phyloP scores from a whole-genome alignment of 2,888 invertebrate genomes.

The Himalopsyche kuldschensis region DNA sequence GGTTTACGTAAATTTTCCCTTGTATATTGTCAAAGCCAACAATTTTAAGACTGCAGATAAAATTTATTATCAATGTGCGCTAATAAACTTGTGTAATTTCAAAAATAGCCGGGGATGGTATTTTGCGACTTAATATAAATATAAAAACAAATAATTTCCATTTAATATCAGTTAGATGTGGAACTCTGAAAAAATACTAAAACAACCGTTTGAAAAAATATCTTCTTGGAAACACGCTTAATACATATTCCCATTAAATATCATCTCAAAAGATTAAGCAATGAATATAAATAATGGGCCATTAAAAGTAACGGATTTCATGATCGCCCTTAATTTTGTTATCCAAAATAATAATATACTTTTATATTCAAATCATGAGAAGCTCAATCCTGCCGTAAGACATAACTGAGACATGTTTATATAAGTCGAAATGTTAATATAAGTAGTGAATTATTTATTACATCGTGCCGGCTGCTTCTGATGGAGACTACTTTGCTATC shows the following conservation, averaged over 20 bases:
- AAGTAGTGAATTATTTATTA: slow-evolving; percentile 1
- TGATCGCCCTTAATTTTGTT: neutral
- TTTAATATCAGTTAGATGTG: too few relatives aligned
- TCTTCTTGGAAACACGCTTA: neutral
- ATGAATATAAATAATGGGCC: neutral
- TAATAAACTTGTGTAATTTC: too few relatives aligned
- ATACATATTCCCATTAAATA: neutral
- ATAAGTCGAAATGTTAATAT: neutral
- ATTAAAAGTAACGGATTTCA: neutral
- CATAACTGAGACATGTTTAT: neutral
- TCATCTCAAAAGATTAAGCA: neutral
- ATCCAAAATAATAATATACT: neutral
- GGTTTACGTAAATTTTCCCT: too few relatives aligned
- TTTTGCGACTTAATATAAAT: too few relatives aligned
- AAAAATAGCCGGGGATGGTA: too few relatives aligned
- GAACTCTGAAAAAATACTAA: too few relatives aligned
- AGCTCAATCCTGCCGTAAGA: neutral
- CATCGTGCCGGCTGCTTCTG: neutral
- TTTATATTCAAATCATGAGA: neutral
- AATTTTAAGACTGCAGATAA: too few relatives aligned
- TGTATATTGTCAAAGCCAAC: too few relatives aligned
- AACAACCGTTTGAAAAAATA: too few relatives aligned
- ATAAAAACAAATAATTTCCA: too few relatives aligned
- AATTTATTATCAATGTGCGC: too few relatives aligned
- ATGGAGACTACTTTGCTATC: neutral